Base-by-base conservation (phyloP, 2,888 invertebrate species). In the Ennomos quercinarius region DNA sequence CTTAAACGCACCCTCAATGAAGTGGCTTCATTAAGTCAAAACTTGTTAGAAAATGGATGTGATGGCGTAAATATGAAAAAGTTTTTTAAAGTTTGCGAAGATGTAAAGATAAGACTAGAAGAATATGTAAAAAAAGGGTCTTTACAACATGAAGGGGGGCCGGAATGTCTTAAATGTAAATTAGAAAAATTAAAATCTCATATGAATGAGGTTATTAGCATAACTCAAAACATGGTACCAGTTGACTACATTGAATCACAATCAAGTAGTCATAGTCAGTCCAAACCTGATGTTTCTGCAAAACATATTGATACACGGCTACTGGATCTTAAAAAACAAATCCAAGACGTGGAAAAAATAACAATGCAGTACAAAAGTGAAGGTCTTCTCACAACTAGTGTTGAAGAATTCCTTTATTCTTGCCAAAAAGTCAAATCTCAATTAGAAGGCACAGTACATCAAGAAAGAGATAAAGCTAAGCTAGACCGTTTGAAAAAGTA, bases 31-130 rank as follows among this genome's bases (percentile, higher is more conserved):
- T 39, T 72, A 1, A 74, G 74, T 5, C 72, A 70, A 59, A 44
- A 57, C 34, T 69, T 78, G 47, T 41, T 77, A n/a, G 58, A 67
- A 10, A 66, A 57, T 6, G 71, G 72, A 38, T 72, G 1, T 51
- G 64, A 9, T 67, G 58, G 58, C 46, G 47, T 74, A 6, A 66
- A 74, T 52, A 50, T 71, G 10, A 45, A 58, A 11, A 59, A 66
- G 6, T 76, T 78, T 46, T 45, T 78, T n/a, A 58, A 53, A 43
- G 55, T 63, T 9, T 78, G 77, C 58, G 73, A 80, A 43, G 58
- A 67, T 38, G 66, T 70, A 6, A 73, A 68, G 53, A 42, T 35
- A 9, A 70, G 58, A 35, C 60, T 75, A 40, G 73, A 72, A 44
- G 56, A 45, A 5, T 63, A 66, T 13, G 68, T 70, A 6, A 50